Base-by-base conservation (phyloP, 2,888 invertebrate genomes). In the Thymelicus lineola region DNA sequence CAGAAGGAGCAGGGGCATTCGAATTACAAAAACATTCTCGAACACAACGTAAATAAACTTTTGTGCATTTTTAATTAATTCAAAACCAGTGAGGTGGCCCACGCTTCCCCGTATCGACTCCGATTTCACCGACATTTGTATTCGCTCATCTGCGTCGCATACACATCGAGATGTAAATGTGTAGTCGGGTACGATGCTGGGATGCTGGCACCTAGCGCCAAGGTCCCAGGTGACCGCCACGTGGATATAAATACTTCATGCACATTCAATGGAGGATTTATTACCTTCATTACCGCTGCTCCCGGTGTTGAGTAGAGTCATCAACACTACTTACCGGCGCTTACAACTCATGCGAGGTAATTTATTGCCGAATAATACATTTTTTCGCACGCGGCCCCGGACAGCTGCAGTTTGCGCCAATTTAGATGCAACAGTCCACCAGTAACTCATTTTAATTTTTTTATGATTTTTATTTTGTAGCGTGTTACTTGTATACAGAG, bases 181-280 rank as follows among this genome's bases (percentile, higher is more conserved):
- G 71, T 70, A 72, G 70, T 71, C 71, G 72, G 77, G 64, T 64
- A 60, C 35, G 14, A 55, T 55, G 55, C 55, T 53, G 17, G 20
- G 53, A 20, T 53, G 53, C 89, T 90, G 91, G 89, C 90, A 89
- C 80, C 82, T 72, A 76, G 74, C 79, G 73, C 76, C 89, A 90
- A 89, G 88, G 89, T 87, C 82, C 83, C 86, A 87, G 87, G 85
- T 89, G 88, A 88, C 86, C 84, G 86, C 82, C 82, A 82, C 82
- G 70, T 73, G 73, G 75, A 81, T 88, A 90, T 86, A 84, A 87
- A 90, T 90, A 90, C 80, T 73, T 78, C 79, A 80, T 82, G 82
- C 77, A 81, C 86, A 80, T 80, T 86, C 86, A 86, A 90, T 88
- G 82, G 82, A 74, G 80, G 84, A 85, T 89, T 88, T 88, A 88